Conservation (phyloP, 2,888 invertebrate genomes). For the Metellina segmentata region DNA sequence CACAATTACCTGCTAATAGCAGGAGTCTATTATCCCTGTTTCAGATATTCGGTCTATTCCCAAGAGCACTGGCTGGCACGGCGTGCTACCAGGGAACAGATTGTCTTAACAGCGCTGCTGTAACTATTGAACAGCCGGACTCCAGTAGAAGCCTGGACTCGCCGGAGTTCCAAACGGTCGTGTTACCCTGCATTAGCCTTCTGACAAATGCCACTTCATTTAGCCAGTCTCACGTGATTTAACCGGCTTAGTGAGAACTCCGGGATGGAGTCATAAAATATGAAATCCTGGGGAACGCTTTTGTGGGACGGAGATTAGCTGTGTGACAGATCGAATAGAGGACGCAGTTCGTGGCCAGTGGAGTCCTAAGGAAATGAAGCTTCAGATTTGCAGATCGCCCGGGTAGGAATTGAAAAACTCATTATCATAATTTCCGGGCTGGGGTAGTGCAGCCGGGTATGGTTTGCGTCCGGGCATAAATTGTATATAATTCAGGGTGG, state of each 20-base stretch:
- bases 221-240: constrained; percentile 5
- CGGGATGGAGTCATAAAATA: constrained; percentile 4
- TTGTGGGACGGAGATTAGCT: background rate
- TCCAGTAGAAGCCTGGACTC: background rate
- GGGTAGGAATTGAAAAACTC: background rate
- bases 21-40: background rate
- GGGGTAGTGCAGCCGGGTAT: background rate
- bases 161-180: background rate
- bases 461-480: too few species aligned
- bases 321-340: background rate
- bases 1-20: constrained; percentile 5
- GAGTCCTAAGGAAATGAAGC: background rate
- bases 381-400: background rate
- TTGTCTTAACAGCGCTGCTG: constrained; percentile 2
- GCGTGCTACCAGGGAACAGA: background rate
- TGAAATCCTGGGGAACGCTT: background rate
- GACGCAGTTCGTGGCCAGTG: too few species aligned
- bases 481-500: too few species aligned
- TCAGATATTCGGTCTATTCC: constrained; percentile 10
- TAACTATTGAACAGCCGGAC: background rate
- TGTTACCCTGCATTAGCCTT: constrained; percentile 21
- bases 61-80: background rate
- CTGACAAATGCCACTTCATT: constrained; percentile 23
- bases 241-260: background rate
- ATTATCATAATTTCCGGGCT: background rate